These are phyloP conservation scores for Lasioglossum malachurum DNA, from an alignment of 2,888 invertebrate genomes.

Conservation along the genomic window DNA sequence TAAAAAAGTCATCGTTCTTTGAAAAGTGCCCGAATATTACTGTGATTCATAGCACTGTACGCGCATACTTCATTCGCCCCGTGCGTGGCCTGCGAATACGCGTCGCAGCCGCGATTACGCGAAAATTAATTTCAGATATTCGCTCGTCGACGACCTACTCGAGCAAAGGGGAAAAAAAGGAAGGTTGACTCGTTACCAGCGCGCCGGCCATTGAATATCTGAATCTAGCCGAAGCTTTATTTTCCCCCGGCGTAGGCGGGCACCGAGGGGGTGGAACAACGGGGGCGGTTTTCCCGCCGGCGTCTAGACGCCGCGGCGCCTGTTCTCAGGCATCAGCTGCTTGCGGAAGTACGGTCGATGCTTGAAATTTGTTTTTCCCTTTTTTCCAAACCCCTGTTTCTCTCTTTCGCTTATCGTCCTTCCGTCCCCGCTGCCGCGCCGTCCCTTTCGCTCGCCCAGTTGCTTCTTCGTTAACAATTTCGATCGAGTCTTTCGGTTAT, in stretches of 20 bases:
- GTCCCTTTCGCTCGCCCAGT: neutral
- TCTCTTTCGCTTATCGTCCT: neutral
- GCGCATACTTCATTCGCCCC: neutral
- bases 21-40: neutral
- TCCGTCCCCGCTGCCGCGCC: neutral
- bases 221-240: conserved; percentile 63
- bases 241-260: conserved; percentile 27
- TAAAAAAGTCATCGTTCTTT: too few relatives aligned
- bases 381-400: neutral
- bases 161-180: neutral
- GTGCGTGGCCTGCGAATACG: neutral
- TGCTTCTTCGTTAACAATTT: conserved; percentile 43
- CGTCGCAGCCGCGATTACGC: neutral
- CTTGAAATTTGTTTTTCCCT: conserved; percentile 50
- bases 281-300: conserved; percentile 57
- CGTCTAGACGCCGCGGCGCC: conserved; percentile 74
- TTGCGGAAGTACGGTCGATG: conserved; percentile 70
- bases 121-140: conserved; percentile 7
- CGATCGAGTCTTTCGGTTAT: conserved; percentile 58
- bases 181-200: conserved; percentile 27
- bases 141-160: conserved; percentile 7
- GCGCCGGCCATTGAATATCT: conserved; percentile 56
- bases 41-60: neutral
- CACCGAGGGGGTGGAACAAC: conserved; percentile 17
- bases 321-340: conserved; percentile 71